Percentiles rank a stretch among this genome's conserved stretches.
These are phyloP conservation scores for Pollimyrus isidori DNA, from an alignment of 2,113 vertebrate species.

Conservation along the genomic window DNA sequence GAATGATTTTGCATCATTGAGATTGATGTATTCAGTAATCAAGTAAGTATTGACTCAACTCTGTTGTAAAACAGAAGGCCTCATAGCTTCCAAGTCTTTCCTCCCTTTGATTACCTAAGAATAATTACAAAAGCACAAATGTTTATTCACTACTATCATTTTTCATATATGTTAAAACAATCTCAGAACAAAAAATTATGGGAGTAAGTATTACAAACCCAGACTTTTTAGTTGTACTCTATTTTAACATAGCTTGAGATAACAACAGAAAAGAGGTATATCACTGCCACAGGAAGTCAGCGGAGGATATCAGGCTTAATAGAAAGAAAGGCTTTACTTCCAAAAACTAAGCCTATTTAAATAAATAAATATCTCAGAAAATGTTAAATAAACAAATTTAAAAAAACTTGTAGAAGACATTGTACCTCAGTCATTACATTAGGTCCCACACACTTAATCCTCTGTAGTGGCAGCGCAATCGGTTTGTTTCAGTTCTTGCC, in stretches of 20 bases:
- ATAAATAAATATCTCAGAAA: not conserved
- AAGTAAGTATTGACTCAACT: conserved; percentile 4
- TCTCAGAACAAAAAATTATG: not conserved
- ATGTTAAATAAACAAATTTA: not conserved
- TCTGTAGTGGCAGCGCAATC: not conserved
- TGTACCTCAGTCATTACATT: too few relatives aligned
- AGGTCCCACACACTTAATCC: too few relatives aligned
- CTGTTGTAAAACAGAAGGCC: not conserved
- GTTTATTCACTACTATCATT: not conserved
- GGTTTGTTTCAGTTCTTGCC: not conserved
- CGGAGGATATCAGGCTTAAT: not conserved
- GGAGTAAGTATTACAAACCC: not conserved
- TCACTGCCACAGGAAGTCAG: not conserved
- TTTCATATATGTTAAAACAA: not conserved
- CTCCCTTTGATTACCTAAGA: not conserved
- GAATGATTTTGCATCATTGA: not conserved
- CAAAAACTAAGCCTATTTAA: not conserved
- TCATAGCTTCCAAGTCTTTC: not conserved
- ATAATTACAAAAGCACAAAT: not conserved
- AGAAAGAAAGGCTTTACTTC: not conserved
- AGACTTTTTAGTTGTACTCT: not conserved
- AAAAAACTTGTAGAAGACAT: too few relatives aligned
- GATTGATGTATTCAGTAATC: conserved; percentile 2
- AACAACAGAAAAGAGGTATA: not conserved
- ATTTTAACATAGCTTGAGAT: not conserved